Evolutionary conservation across 2,113 vertebrate species (phyloP).

Genomic region (Sclerurus mexicanus): DNA sequence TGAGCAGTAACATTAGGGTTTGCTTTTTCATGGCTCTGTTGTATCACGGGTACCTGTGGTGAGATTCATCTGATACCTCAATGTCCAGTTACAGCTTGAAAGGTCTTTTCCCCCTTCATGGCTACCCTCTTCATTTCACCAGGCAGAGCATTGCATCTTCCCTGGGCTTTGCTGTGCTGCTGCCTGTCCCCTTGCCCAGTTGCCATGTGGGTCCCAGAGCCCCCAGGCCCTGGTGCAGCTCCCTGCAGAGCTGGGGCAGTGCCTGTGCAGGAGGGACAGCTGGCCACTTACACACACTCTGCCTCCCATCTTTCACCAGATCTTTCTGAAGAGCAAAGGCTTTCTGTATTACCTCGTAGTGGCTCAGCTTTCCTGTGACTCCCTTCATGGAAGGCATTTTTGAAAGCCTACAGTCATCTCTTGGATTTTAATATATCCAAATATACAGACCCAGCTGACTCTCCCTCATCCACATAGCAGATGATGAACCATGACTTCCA

Average conservation of each 20-base stretch:
- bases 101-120: neutral
- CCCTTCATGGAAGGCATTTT: neutral
- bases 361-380: neutral
- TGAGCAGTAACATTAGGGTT: too few relatives aligned
- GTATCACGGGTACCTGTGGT: too few relatives aligned
- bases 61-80: too few relatives aligned
- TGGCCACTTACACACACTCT: neutral
- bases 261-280: neutral
- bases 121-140: too few relatives aligned
- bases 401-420: accelerated
- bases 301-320: accelerated
- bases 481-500: neutral
- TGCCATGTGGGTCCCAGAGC: accelerated
- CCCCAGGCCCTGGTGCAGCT: accelerated
- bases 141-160: neutral
- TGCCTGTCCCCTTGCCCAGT: neutral
- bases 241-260: accelerated
- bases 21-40: too few relatives aligned
- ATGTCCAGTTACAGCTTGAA: too few relatives aligned
- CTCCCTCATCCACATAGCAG: neutral
- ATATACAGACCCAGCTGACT: neutral
- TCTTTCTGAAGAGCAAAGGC: neutral
- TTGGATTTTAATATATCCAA: neutral
- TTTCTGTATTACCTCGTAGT: neutral
- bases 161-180: neutral